phyloP scores from a whole-genome alignment of 2,888 invertebrate genomes.

The Boloria euphrosyne region DNA sequence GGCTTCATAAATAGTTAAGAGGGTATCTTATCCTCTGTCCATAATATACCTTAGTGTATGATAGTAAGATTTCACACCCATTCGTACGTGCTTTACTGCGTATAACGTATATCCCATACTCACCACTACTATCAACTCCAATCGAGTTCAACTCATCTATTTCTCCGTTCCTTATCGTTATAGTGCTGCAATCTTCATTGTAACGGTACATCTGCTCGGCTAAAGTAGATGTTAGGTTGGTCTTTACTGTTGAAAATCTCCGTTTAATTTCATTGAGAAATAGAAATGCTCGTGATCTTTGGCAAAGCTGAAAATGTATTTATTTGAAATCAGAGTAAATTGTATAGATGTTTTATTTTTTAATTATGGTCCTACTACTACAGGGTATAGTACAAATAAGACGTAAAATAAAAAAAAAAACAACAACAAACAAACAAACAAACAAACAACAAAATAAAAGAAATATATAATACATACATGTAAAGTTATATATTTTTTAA shows the following conservation, averaged over 20 bases:
- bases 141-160: constrained; percentile 95
- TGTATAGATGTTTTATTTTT: neutral
- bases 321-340: neutral
- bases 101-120: constrained; percentile 36
- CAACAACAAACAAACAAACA: too few species aligned
- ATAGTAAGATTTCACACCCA: too few species aligned
- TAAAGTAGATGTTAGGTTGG: constrained; percentile 89
- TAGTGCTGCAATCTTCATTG: constrained; percentile 91
- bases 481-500: too few species aligned
- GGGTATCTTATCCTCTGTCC: too few species aligned
- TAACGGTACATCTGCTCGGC: constrained; percentile 94
- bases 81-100: too few species aligned
- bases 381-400: too few species aligned
- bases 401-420: too few species aligned
- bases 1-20: too few species aligned
- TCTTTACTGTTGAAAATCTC: constrained; percentile 90
- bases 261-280: constrained; percentile 94
- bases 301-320: constrained; percentile 87
- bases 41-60: too few species aligned
- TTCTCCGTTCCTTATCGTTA: constrained; percentile 92
- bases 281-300: constrained; percentile 93
- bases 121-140: constrained; percentile 96
- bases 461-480: too few species aligned
- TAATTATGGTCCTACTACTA: neutral
- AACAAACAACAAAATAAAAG: too few species aligned